These are phyloP conservation scores for Pinna nobilis DNA, from an alignment of 1,140 invertebrate species.

Conservation along the genomic window DNA sequence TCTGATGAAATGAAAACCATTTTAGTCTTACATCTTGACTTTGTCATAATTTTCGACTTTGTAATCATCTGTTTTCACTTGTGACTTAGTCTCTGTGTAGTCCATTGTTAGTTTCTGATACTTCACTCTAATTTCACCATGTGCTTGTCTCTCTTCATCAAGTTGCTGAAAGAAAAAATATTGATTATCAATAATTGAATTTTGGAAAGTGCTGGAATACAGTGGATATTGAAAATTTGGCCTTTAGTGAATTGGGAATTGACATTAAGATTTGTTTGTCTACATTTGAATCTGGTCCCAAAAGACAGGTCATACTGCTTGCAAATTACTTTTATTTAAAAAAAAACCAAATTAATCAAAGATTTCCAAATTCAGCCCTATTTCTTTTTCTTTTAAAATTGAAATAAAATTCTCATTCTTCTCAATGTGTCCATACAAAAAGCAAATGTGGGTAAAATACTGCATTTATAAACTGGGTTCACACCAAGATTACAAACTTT, in stretches of 20 bases:
- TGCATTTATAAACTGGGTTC: too few relatives aligned
- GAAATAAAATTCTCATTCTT: too few relatives aligned
- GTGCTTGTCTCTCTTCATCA: conserved; percentile 61
- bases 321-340: too few relatives aligned
- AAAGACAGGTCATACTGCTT: too few relatives aligned
- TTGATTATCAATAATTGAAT: not conserved
- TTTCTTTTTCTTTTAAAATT: too few relatives aligned
- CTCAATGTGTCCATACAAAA: too few relatives aligned
- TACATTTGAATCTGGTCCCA: not conserved
- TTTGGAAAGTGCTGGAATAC: not conserved
- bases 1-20: too few relatives aligned
- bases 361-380: too few relatives aligned
- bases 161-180: conserved; percentile 55
- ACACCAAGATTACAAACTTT: too few relatives aligned
- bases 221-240: not conserved
- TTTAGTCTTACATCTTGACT: conserved; percentile 65
- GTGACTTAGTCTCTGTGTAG: conserved; percentile 61
- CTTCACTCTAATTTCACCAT: conserved; percentile 67
- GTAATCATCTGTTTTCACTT: conserved; percentile 69
- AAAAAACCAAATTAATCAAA: too few relatives aligned
- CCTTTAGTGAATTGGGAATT: not conserved
- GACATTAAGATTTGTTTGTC: not conserved
- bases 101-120: conserved; percentile 66
- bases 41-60: conserved; percentile 73
- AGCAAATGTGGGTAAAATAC: too few relatives aligned